Evolutionary conservation across 2,113 vertebrate species (phyloP).

Genomic region (Caloenas nicobarica): DNA sequence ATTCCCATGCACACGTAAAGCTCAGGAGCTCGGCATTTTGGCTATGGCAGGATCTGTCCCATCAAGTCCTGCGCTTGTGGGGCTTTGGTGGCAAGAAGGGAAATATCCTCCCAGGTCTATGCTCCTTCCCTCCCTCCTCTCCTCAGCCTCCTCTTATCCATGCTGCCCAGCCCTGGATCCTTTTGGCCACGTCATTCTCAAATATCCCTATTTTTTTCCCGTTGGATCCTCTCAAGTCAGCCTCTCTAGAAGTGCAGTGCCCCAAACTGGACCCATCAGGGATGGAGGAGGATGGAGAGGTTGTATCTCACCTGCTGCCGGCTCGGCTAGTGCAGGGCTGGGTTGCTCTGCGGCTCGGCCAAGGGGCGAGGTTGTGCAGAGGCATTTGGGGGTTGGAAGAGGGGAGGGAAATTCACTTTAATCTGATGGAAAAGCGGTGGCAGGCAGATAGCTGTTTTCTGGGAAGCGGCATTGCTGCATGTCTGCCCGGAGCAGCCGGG

Average conservation of each 20-base stretch:
- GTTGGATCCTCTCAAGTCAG: background rate
- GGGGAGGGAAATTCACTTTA: background rate
- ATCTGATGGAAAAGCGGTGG: background rate
- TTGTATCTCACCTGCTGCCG: background rate
- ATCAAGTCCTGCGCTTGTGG: accelerated
- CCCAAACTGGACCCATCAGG: background rate
- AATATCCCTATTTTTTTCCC: background rate
- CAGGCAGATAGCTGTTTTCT: background rate
- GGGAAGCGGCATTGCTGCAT: background rate
- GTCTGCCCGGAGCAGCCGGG: background rate
- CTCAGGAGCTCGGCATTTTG: background rate
- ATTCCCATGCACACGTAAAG: background rate
- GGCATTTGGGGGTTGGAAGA: background rate
- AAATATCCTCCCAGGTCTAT: accelerated
- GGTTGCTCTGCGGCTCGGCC: background rate
- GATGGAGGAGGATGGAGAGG: background rate
- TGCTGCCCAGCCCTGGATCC: accelerated
- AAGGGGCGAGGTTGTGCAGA: background rate
- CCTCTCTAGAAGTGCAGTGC: background rate
- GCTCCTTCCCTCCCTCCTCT: background rate
- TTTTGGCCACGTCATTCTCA: background rate
- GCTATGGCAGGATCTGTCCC: background rate
- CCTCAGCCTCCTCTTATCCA: background rate
- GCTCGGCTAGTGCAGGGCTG: accelerated
- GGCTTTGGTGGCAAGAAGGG: background rate